Evolutionary conservation across 1,140 invertebrate species (phyloP).

Genomic region (Drosophila novamexicana): DNA sequence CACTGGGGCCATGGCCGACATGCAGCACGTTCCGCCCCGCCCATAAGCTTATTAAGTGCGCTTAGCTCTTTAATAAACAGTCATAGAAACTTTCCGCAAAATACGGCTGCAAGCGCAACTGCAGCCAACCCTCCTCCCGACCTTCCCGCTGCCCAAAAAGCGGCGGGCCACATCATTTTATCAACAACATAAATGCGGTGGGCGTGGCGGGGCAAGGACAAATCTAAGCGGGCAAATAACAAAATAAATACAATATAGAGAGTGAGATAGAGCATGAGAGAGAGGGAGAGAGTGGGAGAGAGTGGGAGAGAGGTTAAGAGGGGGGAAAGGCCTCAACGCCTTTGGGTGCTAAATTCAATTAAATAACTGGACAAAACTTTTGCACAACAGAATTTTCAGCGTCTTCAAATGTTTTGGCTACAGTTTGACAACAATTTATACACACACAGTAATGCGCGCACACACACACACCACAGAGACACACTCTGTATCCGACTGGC

Average conservation of each 20-base stretch:
- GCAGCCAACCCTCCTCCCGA: constrained; percentile 8
- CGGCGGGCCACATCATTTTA: constrained; percentile 58
- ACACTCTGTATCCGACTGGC: constrained; percentile 1
- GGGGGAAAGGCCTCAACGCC: constrained; percentile 35
- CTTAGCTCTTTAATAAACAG: constrained; percentile 79
- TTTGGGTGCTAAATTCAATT: constrained; percentile 78
- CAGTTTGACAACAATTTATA: constrained; percentile 80
- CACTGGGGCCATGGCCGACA: constrained; percentile 20
- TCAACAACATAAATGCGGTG: too few relatives aligned
- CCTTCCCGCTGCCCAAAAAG: constrained; percentile 9
- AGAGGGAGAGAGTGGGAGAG: neutral
- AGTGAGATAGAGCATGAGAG: constrained; percentile 1
- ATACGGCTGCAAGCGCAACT: constrained; percentile 32
- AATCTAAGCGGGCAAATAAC: constrained; percentile 28
- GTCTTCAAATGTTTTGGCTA: constrained; percentile 74
- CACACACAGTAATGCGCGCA: neutral
- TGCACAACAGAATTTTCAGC: constrained; percentile 57
- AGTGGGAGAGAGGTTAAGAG: neutral
- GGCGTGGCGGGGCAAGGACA: constrained; percentile 25
- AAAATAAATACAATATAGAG: constrained; percentile 19
- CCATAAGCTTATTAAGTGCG: constrained; percentile 77
- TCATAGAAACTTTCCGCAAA: constrained; percentile 62
- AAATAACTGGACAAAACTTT: constrained; percentile 77
- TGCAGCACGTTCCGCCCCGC: constrained; percentile 10
- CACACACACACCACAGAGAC: constrained; percentile 7